Percentiles rank a stretch among this genome's conserved stretches.
These are phyloP conservation scores for Resseliella maxima DNA, from an alignment of 2,888 invertebrate species.

Conservation along the genomic window DNA sequence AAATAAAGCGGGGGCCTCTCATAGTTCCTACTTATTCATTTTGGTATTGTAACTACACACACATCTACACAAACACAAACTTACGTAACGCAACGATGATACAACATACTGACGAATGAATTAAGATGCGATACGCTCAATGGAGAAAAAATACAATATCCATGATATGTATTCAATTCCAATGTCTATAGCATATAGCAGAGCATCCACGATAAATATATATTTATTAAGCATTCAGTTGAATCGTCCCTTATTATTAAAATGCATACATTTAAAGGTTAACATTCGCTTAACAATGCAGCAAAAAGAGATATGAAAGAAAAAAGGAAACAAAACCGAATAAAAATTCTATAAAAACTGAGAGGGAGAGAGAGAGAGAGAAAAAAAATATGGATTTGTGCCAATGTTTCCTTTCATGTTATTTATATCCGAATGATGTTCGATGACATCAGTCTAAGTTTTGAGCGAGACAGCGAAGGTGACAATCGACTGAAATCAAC, in stretches of 20 bases:
- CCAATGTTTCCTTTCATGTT: not conserved
- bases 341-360: too few species aligned
- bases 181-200: too few species aligned
- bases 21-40: not conserved
- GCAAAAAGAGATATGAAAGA: not conserved
- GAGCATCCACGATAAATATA: too few species aligned
- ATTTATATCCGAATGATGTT: not conserved
- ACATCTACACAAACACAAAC: not conserved
- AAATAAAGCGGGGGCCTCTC: slow-evolving; percentile 9
- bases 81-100: not conserved
- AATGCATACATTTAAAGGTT: not conserved
- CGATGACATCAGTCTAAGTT: slow-evolving; percentile 14
- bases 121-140: slow-evolving; percentile 26
- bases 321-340: too few species aligned
- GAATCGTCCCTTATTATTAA: too few species aligned
- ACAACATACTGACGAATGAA: not conserved
- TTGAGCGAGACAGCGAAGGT: not conserved
- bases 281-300: not conserved
- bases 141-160: too few species aligned
- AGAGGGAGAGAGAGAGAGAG: too few species aligned
- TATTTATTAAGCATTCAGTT: too few species aligned
- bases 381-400: too few species aligned
- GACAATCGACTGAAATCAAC: not conserved
- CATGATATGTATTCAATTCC: too few species aligned
- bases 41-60: not conserved